Percentiles rank a stretch among this genome's conserved stretches.
phyloP scores from a whole-genome alignment of 2,888 invertebrate species.

The Macaria notata region DNA sequence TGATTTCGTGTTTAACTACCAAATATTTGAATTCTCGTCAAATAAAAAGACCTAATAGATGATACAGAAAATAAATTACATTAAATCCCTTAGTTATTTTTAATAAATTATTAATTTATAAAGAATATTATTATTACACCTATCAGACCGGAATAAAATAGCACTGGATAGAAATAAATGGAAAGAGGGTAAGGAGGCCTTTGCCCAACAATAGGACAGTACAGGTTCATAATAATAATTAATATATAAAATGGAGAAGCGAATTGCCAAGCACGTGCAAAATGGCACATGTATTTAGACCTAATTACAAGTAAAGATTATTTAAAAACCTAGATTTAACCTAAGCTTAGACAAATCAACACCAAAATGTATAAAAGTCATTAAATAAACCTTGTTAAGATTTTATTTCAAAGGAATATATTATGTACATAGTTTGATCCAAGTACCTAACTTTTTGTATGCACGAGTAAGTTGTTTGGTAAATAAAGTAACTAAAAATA shows the following conservation, averaged over 20 bases:
- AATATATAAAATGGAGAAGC: slow-evolving; percentile 46
- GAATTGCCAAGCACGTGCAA: slow-evolving; percentile 70
- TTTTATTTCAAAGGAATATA: no score
- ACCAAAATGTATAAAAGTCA: slow-evolving; percentile 29
- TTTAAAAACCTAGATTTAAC: slow-evolving; percentile 20
- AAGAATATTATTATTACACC: no score
- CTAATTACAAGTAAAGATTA: slow-evolving; percentile 40
- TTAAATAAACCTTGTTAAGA: no score
- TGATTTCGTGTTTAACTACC: neutral
- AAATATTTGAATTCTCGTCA: slow-evolving; percentile 7
- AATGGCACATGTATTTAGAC: slow-evolving; percentile 76
- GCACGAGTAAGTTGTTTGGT: no score
- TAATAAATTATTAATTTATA: slow-evolving; percentile 74
- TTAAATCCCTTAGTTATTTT: slow-evolving; percentile 15
- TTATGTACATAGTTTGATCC: no score
- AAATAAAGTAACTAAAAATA: no score
- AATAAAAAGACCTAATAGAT: slow-evolving; percentile 2
- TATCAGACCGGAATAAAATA: no score
- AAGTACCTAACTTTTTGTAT: no score
- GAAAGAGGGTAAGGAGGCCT: no score
- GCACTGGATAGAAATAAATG: no score
- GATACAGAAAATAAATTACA: neutral
- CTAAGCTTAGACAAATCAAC: neutral
- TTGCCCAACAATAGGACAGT: no score
- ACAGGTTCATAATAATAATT: no score